Evolutionary conservation across 1,140 invertebrate genomes (phyloP).

Genomic region (Spodoptera frugiperda): DNA sequence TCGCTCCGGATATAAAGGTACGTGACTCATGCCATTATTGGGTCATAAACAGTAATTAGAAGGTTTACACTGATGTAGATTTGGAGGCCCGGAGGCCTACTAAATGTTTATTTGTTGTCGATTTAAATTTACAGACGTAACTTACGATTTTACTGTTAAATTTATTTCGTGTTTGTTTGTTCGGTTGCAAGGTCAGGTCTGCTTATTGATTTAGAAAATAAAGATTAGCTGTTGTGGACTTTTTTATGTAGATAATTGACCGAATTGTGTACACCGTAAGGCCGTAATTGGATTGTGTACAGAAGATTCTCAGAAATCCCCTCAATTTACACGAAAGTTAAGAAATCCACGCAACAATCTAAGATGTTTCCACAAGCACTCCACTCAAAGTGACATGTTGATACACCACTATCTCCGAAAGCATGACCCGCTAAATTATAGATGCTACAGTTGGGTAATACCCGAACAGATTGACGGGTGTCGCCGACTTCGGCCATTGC

Average conservation of each 20-base stretch:
- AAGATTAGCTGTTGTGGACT: no score
- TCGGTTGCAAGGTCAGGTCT: no score
- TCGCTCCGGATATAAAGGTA: conserved; percentile 19
- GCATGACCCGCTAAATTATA: not conserved
- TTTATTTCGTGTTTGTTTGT: no score
- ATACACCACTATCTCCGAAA: conserved; percentile 6
- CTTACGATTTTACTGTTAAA: no score
- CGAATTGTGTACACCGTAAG: no score
- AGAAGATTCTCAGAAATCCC: no score
- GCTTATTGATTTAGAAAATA: no score
- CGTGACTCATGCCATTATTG: conserved; percentile 23
- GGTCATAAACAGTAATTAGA: conserved; percentile 8
- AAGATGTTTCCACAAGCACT: not conserved
- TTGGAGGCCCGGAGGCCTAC: not conserved
- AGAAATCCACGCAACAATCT: not conserved
- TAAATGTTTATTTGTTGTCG: not conserved
- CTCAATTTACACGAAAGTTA: no score
- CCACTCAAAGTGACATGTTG: not conserved
- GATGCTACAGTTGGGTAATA: conserved; percentile 1
- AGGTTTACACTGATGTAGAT: not conserved
- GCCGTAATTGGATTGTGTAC: no score
- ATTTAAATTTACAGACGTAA: no score
- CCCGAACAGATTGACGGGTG: conserved; percentile 28
- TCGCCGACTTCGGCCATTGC: conserved; percentile 7
- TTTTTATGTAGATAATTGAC: no score